Base-by-base conservation (phyloP, 2,888 invertebrate species). In the Hoplodrina ambigua region DNA sequence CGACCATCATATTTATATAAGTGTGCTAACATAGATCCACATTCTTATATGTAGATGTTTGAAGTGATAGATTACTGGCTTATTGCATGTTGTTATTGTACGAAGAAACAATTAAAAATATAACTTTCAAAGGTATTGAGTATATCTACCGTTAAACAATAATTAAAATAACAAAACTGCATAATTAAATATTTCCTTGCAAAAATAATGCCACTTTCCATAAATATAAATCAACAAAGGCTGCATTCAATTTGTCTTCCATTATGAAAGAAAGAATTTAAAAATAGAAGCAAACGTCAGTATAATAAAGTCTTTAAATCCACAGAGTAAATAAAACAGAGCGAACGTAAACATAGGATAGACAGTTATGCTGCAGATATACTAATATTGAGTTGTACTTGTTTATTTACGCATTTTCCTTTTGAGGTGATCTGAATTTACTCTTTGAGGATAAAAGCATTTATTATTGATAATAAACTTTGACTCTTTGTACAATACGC, bases 261-360 rank as follows among this genome's bases (percentile, higher is more conserved):
- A 62, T 72, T 76, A 44, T 15, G 1, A 55, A 10, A 20, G 19
- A 64, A 54, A 57, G 10, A 62, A 64, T 68, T 37, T 52, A 58
- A 44, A 68, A 56, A 76, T 75, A 76, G 57, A 64, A 49, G 17
- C 11, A 52, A 53, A 62, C 17, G 49, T 54, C 53, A 44, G 33
- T 49, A 50, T 67, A 56, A 77, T 60, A 56, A 57, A 72, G 55
- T 44, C 53, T 67, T 77, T 67, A 64, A 64, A 58, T 61, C 50
- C 64, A 72, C 61, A 64, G 68, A 72, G 54, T 72, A 77, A 77
- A 77, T 77, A 72, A 49, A 77, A 72, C 61, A 64, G 57, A 72
- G 67, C 41, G 5, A 68, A 52, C 15, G 58, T 55, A 58, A 65
- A 65, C 63, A 50, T 49, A 49, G 17, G 50, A 55, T 37, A 58